phyloP scores from a whole-genome alignment of 2,113 vertebrate species.

The Craseonycteris thonglongyai region DNA sequence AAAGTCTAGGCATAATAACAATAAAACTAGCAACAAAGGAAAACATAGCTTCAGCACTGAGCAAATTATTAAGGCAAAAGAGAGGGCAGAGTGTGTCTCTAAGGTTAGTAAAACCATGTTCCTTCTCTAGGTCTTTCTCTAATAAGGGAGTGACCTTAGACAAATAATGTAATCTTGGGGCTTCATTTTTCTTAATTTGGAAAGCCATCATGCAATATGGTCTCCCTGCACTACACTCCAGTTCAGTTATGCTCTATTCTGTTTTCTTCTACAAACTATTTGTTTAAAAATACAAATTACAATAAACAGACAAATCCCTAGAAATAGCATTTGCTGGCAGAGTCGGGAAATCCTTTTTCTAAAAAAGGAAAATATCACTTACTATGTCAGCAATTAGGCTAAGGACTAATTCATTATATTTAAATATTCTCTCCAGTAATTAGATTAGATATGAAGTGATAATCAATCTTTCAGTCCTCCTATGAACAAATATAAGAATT shows the following conservation, averaged over 20 bases:
- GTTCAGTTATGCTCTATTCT: not conserved
- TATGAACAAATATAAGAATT: not conserved
- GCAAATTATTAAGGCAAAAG: not conserved
- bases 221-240: not conserved
- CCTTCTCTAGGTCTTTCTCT: not conserved
- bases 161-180: not conserved
- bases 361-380: not conserved
- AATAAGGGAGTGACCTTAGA: not conserved
- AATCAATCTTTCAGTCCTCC: constrained; percentile 8
- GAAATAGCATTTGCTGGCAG: not conserved
- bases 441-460: not conserved
- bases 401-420: not conserved
- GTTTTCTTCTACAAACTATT: not conserved
- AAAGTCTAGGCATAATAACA: constrained; percentile 15
- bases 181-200: not conserved
- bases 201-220: not conserved
- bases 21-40: not conserved
- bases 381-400: not conserved
- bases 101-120: not conserved
- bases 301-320: not conserved
- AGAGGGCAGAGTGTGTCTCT: not conserved
- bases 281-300: not conserved
- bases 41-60: not conserved
- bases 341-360: not conserved
- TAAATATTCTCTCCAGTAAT: not conserved